Base-by-base conservation (phyloP, 2,113 vertebrate genomes). In the Terrapene triunguis region DNA sequence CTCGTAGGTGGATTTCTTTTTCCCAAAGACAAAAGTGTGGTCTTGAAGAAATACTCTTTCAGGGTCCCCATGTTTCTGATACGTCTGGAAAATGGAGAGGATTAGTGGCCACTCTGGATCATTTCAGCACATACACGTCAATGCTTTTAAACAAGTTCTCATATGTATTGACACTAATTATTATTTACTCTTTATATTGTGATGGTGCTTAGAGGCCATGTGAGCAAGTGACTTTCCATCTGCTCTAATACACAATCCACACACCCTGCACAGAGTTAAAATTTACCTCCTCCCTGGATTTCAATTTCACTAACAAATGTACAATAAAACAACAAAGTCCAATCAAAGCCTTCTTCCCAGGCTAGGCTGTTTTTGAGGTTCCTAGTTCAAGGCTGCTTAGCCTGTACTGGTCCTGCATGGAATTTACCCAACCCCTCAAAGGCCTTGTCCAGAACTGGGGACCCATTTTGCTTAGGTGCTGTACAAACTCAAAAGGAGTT, bases 371-470 rank as follows among this genome's bases (percentile, higher is more conserved):
- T 44, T 48, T 35, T 12, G 1, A 1, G 1, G 38, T 25, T 5
- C 0, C 0, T 2, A 0, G 1, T 8, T 2, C 47, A 29, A 42
- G 57, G 27, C 2, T 35, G 51, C 53, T 25, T 62, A 57, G 84
- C 48, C 44, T 25, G 11, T 16, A 16, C 35, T 16, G 81, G 78
- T 3, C 29, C 24, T 10, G 0, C 0, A 5, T n/a, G 38, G 72
- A 44, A 76, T 25, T 44, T 42, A 12, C 42, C 72, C 72, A 5
- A 50, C 8, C 42, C 85, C 65, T 4, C 4, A 4, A 1, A 80
- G 44, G 29, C 65, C 13, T 29, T 19, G 22, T 2, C 10, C 4
- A 3, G 21, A 1, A 4, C 32, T 54, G 22, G 38, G 80, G 47
- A 21, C 35, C 84, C 1, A 0, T 13, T 14, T 2, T 54, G n/a